Conservation (phyloP, 2,888 invertebrate species). For the Platycnemis pennipes region DNA sequence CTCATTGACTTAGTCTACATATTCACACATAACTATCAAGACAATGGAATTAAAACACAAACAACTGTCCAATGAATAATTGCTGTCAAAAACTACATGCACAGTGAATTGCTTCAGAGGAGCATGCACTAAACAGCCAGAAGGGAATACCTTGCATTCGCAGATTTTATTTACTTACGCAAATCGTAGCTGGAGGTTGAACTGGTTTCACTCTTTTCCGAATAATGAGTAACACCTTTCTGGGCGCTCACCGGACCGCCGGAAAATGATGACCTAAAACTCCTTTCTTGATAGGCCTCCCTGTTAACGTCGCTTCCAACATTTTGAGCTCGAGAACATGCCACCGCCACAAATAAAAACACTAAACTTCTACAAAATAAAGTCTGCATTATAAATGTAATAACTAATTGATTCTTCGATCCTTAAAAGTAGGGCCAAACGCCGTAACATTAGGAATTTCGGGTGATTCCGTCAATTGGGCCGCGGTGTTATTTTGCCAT, state of each 20-base stretch:
- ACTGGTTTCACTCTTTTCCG: constrained; percentile 44
- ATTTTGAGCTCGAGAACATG: constrained; percentile 41
- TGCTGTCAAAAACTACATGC: not conserved
- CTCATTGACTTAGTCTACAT: not conserved
- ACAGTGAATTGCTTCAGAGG: not conserved
- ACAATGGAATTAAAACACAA: not conserved
- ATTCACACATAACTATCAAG: not conserved
- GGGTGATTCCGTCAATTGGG: constrained; percentile 43
- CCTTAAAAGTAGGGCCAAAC: constrained; percentile 53
- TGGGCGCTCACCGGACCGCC: not conserved
- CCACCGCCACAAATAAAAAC: constrained; percentile 42
- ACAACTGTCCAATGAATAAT: not conserved
- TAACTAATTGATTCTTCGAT: constrained; percentile 53
- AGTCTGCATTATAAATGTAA: constrained; percentile 51
- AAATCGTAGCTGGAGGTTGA: constrained; percentile 54
- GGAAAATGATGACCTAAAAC: constrained; percentile 47
- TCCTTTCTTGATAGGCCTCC: constrained; percentile 34
- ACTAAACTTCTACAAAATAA: constrained; percentile 49
- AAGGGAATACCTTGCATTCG: not conserved
- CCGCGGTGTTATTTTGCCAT: constrained; percentile 61
- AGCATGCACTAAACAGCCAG: not conserved
- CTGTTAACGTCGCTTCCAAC: constrained; percentile 7
- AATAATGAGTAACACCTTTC: constrained; percentile 40
- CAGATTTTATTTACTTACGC: not conserved
- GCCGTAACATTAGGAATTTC: constrained; percentile 62